Evolutionary conservation across 2,888 invertebrate species (phyloP), one percentile per base, ranked within the genome.

Genomic region (Cheilosia urbana): DNA sequence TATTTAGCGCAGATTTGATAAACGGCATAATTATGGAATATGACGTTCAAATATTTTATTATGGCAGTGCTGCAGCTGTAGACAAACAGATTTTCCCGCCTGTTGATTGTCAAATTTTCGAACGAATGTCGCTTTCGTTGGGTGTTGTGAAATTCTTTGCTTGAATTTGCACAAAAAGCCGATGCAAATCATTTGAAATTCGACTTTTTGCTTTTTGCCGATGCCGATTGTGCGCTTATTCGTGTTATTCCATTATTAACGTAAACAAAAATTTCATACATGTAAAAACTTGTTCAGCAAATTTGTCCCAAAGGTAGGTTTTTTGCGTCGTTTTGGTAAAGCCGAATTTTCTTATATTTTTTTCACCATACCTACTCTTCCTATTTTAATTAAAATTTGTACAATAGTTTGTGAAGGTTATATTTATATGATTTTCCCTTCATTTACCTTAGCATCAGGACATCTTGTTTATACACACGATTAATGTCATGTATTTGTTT

Each of bases 111-210:
- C 57, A 51, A n/a, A n/a, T 6, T 27, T 60, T 27, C 21, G 7
- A 77, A 19, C 68, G 60, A 77, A 77, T 34, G 53, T 5, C 68
- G 53, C 60, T 11, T 55, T 77, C 68, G 77, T 77, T 62, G 15
- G 15, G 19, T 51, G 2, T 73, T 63, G 65, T 21, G 68, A 77
- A 77, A 68, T 77, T 77, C 49, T 13, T 15, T 2, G 7, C 0
- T 7, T 1, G n/a, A 55, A 17, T 17, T 24, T 13, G 2, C 30
- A 40, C n/a, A 42, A 42, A 66, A 40, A 60, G 34, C 76, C 66
- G 58, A 40, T 51, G 42, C 58, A 19, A 19, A 13, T 34, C 15
- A 11, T 24, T n/a, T 24, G 11, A 19, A 30, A 13, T 17, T 3
- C 37, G 34, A 37, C 37, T 13, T 73, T n/a, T 30, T 53, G n/a